phyloP scores from a whole-genome alignment of 2,888 invertebrate species.

The Dione juno region DNA sequence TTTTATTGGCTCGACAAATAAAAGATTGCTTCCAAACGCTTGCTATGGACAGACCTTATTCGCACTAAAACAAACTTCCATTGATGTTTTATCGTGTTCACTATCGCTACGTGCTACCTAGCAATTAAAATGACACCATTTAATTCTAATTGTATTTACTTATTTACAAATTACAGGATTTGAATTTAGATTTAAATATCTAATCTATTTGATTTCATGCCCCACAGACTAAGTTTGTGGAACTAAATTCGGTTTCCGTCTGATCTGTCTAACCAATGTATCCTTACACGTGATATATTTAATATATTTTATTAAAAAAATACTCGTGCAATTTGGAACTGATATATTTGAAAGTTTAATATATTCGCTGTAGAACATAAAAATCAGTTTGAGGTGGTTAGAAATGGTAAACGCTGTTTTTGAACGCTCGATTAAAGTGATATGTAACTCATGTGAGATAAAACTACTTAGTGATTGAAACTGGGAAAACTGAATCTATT shows the following conservation, averaged over 20 bases:
- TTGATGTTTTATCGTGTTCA: constrained; percentile 22
- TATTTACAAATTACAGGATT: background rate
- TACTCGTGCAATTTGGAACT: background rate
- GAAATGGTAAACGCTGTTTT: background rate
- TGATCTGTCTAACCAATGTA: too few species aligned
- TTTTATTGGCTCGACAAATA: constrained; percentile 66
- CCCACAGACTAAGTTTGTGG: background rate
- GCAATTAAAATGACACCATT: background rate
- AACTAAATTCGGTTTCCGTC: too few species aligned
- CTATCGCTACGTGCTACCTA: background rate
- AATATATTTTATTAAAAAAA: too few species aligned
- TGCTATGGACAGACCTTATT: constrained; percentile 37
- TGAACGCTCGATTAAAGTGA: background rate
- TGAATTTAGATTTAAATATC: background rate
- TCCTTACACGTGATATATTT: too few species aligned
- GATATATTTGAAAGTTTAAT: background rate
- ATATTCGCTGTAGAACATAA: background rate
- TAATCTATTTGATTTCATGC: background rate
- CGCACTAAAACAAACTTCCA: constrained; percentile 27
- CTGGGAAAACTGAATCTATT: background rate
- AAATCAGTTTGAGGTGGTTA: background rate
- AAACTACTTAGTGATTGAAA: background rate
- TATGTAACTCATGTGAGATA: background rate
- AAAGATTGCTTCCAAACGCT: constrained; percentile 58
- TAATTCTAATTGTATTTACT: background rate